Conservation (phyloP, 1,140 invertebrate genomes). For the Drosophila pseudoobscura region DNA sequence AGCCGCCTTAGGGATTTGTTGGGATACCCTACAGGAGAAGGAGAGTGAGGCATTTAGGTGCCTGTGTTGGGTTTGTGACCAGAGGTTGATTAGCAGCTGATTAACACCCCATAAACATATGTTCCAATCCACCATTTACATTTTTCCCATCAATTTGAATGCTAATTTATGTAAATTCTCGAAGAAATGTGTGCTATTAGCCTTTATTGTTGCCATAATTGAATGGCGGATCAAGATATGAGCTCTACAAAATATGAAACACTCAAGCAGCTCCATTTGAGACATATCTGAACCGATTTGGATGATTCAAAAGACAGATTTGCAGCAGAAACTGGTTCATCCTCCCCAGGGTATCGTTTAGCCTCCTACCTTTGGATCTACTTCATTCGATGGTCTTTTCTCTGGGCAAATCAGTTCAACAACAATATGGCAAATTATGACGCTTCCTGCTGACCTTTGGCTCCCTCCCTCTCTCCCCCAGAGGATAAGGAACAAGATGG, state of each 20-base stretch:
- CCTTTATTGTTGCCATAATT: no score
- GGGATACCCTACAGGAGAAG: background rate
- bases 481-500: background rate
- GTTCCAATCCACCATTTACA: no score
- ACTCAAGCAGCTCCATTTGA: no score
- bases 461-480: background rate
- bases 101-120: no score
- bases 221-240: no score
- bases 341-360: constrained; percentile 5
- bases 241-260: no score
- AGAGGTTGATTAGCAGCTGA: no score
- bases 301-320: no score
- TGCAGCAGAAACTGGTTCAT: no score
- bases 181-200: background rate
- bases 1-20: constrained; percentile 6
- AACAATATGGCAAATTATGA: constrained; percentile 78
- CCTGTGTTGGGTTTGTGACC: background rate
- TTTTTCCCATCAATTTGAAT: no score
- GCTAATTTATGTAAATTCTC: background rate
- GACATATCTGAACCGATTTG: no score
- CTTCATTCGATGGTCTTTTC: constrained; percentile 14
- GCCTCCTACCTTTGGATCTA: background rate
- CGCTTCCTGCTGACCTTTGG: constrained; percentile 72
- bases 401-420: constrained; percentile 45
- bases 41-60: no score